Base-by-base conservation (phyloP, 2,113 vertebrate genomes). In the Takifugu flavidus region DNA sequence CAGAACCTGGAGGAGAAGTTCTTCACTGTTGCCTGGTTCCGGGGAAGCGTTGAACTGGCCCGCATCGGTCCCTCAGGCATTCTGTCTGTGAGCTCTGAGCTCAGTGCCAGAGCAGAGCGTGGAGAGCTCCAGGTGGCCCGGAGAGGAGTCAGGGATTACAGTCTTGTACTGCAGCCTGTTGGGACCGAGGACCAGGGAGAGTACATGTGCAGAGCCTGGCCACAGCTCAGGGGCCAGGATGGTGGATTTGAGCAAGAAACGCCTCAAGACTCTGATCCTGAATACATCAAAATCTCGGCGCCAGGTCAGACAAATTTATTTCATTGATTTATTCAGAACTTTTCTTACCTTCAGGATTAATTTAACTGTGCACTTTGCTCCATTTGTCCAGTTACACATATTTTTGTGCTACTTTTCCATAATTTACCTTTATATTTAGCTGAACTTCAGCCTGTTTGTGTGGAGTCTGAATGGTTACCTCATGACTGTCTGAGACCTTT, bases 21-120 rank as follows among this genome's bases (percentile, higher is more conserved):
- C 53, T 91, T 95, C 50, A 77, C 89, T 3, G 77, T 92, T 11
- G 20, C 74, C 27, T 96, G 94, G 94, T 69, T 93, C 25, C 84
- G 81, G 44, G 67, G 66, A 0, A 28, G 49, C 0, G 0, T 5
- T 1, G 78, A 87, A 70, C 34, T 93, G 64, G 92, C 85, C 12
- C 73, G 3, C 1, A 34, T 95, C 0, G 91, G 92, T 31, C 87
- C 91, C 0, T 75, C 59, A 0, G 95, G 94, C 0, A 61, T 94
- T 3, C 63, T 90, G 74, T 39, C 15, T 0, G 55, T 88, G 34
- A 66, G 70, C 14, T 49, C 75, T 0, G 52, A 77, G 26, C 91
- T 91, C 20, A n/a, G 49, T 3, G 52, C 62, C 28, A 84, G 87
- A 55, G 84, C 73, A 4, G 86, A 51, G 3, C 56, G 75, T 27